Percentiles rank a stretch among this genome's conserved stretches.
phyloP scores from a whole-genome alignment of 2,113 vertebrate species.

The Laticauda colubrina region DNA sequence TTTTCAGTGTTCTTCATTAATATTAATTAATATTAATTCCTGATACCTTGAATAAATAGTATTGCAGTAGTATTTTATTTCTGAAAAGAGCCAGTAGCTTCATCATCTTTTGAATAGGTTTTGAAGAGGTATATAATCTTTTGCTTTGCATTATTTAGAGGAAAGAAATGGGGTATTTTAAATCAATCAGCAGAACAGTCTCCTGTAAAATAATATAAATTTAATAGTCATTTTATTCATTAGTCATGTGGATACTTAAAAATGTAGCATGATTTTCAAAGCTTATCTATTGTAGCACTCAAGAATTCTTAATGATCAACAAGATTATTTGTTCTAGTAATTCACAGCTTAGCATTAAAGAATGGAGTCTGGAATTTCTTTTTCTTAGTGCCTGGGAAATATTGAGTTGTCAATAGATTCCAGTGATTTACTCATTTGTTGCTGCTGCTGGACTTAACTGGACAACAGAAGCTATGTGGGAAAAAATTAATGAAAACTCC shows the following conservation, averaged over 20 bases:
- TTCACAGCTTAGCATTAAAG: slow-evolving; percentile 2
- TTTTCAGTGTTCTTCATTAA: slow-evolving; percentile 63
- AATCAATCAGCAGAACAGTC: slow-evolving; percentile 30
- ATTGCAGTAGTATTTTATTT: slow-evolving; percentile 48
- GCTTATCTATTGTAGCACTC: slow-evolving; percentile 22
- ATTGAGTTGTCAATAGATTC: background rate
- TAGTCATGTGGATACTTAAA: slow-evolving; percentile 43
- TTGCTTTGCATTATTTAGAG: slow-evolving; percentile 50
- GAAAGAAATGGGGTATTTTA: slow-evolving; percentile 3
- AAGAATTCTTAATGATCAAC: slow-evolving; percentile 37
- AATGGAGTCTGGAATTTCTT: slow-evolving; percentile 8
- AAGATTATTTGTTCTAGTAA: slow-evolving; percentile 34
- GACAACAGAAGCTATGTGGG: background rate
- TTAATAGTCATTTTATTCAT: slow-evolving; percentile 46
- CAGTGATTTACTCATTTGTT: background rate
- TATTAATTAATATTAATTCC: slow-evolving; percentile 3
- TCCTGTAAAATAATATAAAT: slow-evolving; percentile 35
- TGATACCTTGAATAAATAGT: slow-evolving; percentile 36
- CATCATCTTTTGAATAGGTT: slow-evolving; percentile 59
- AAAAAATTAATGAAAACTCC: background rate
- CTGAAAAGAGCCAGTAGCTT: slow-evolving; percentile 38
- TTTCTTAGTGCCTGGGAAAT: background rate
- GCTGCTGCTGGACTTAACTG: background rate
- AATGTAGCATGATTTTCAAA: slow-evolving; percentile 33
- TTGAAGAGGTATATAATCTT: slow-evolving; percentile 37